phyloP scores from a whole-genome alignment of 1,140 invertebrate species.

The Drosophila pachea region DNA sequence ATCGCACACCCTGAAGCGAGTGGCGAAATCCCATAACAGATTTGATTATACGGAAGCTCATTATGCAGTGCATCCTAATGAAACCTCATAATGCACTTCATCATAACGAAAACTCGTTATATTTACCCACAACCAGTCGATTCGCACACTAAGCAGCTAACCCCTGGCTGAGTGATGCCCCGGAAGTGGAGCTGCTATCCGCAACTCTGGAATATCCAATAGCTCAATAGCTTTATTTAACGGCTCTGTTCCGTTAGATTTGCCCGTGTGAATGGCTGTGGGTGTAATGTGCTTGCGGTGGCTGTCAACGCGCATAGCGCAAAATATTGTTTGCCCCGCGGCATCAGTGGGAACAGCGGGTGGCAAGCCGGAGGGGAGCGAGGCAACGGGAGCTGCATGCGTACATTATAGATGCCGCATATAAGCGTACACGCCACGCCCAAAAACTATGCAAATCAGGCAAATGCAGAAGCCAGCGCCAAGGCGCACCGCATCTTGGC shows the following conservation, averaged over 20 bases:
- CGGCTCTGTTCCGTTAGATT: not conserved
- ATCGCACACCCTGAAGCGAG: too few species aligned
- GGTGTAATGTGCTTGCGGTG: constrained; percentile 59
- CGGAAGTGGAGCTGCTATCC: too few species aligned
- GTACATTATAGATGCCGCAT: constrained; percentile 72
- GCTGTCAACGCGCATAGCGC: constrained; percentile 67
- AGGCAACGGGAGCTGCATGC: constrained; percentile 54
- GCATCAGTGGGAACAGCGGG: not conserved
- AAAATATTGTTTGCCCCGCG: constrained; percentile 30
- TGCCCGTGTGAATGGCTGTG: constrained; percentile 14
- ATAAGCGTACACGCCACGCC: constrained; percentile 31
- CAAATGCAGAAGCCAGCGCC: constrained; percentile 34
- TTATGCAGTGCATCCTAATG: too few species aligned
- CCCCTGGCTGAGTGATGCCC: too few species aligned
- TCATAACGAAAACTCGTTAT: too few species aligned
- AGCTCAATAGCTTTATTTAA: too few species aligned
- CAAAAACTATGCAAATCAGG: constrained; percentile 74
- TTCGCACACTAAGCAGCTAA: too few species aligned
- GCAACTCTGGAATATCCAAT: too few species aligned
- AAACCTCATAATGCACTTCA: too few species aligned
- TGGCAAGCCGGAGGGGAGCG: not conserved
- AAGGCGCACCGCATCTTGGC: constrained; percentile 11
- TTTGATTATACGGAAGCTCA: too few species aligned
- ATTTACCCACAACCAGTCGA: too few species aligned
- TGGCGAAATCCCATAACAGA: too few species aligned